Percentiles rank a stretch among this genome's conserved stretches.
These are phyloP conservation scores for Pterois miles DNA, from an alignment of 2,797 vertebrate species.

Conservation along the genomic window DNA sequence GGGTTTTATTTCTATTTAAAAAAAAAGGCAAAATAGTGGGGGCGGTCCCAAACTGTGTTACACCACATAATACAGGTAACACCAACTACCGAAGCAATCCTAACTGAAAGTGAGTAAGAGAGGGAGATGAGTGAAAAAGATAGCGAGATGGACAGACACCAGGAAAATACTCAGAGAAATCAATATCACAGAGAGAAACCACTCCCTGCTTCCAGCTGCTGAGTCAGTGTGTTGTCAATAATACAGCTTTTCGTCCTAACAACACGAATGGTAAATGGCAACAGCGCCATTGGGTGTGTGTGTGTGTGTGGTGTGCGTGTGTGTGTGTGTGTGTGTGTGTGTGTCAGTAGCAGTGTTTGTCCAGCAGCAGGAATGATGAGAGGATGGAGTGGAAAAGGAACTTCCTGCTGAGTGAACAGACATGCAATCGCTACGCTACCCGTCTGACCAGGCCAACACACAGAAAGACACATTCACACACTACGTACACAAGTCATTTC, in stretches of 20 bases:
- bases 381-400: slow-evolving; percentile 72
- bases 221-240: slow-evolving; percentile 46
- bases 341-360: slow-evolving; percentile 54
- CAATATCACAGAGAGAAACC: slow-evolving; percentile 28
- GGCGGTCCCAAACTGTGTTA: too few relatives aligned
- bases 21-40: too few relatives aligned
- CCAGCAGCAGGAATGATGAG: slow-evolving; percentile 66
- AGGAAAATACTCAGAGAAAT: slow-evolving; percentile 45
- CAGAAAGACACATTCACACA: slow-evolving; percentile 15
- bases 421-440: slow-evolving; percentile 47
- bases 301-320: slow-evolving; percentile 20
- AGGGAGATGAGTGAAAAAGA: background rate
- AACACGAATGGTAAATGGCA: slow-evolving; percentile 9
- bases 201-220: slow-evolving; percentile 10
- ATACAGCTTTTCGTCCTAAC: slow-evolving; percentile 32
- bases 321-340: slow-evolving; percentile 28
- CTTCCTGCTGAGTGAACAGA: slow-evolving; percentile 75
- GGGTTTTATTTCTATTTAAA: too few relatives aligned
- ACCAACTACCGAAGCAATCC: too few relatives aligned
- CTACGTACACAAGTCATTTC: background rate
- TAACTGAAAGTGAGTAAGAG: background rate
- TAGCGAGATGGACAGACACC: background rate
- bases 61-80: too few relatives aligned
- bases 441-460: slow-evolving; percentile 52
- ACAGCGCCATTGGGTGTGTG: background rate